Percentiles rank a stretch among this genome's conserved stretches.
These are phyloP conservation scores for Oopsacas minuta DNA, from an alignment of 37 sponge, comb jelly and placozoan genomes.

Conservation along the genomic window DNA sequence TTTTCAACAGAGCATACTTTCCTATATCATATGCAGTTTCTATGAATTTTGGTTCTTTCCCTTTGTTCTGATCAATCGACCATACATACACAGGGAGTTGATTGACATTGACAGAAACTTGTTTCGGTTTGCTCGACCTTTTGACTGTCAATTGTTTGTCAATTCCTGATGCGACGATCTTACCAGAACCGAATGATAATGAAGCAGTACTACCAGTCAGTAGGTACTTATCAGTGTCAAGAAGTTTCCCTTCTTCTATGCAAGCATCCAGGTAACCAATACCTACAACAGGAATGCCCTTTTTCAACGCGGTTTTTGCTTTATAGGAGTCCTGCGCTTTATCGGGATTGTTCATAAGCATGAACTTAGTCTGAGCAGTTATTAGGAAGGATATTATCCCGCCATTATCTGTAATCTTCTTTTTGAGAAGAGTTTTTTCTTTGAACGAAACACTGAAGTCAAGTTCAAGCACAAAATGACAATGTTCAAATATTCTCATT, in stretches of 20 bases:
- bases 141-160: slow-evolving; percentile 11
- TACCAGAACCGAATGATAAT: slow-evolving; percentile 58
- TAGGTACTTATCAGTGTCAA: slow-evolving; percentile 58
- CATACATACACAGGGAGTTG: slow-evolving; percentile 4
- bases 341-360: slow-evolving; percentile 69
- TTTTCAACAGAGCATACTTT: background rate
- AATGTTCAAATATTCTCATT: slow-evolving; percentile 54
- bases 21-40: background rate
- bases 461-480: slow-evolving; percentile 75
- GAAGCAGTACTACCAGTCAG: slow-evolving; percentile 68
- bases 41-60: background rate
- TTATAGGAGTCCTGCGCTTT: slow-evolving; percentile 78
- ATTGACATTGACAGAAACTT: background rate
- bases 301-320: slow-evolving; percentile 70
- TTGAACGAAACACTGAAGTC: slow-evolving; percentile 59
- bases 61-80: background rate
- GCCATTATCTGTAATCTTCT: slow-evolving; percentile 55
- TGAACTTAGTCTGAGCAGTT: slow-evolving; percentile 51
- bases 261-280: slow-evolving; percentile 52
- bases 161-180: slow-evolving; percentile 57
- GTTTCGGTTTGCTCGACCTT: background rate
- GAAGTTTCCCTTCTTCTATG: slow-evolving; percentile 36
- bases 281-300: slow-evolving; percentile 72
- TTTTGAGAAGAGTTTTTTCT: slow-evolving; percentile 50
- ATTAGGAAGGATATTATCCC: slow-evolving; percentile 82